Conservation (phyloP, 2,797 vertebrate genomes). For the Kryptolebias ocellatus region DNA sequence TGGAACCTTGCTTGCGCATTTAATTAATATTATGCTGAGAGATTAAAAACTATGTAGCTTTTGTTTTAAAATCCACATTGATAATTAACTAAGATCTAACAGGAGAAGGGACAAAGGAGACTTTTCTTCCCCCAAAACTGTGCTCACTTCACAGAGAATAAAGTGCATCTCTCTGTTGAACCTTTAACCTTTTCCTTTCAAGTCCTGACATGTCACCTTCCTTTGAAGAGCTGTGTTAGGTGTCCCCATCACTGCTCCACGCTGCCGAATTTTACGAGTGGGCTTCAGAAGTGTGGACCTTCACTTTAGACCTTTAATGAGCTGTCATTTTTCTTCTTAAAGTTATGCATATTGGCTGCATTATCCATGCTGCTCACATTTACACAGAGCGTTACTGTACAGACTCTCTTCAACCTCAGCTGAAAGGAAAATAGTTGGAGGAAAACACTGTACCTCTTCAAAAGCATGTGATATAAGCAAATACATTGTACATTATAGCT, state of each 20-base stretch:
- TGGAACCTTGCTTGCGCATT: not conserved
- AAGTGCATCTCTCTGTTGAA: conserved; percentile 27
- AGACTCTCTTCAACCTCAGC: conserved; percentile 25
- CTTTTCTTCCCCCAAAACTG: conserved; percentile 34
- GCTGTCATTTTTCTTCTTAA: conserved; percentile 65
- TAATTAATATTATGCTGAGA: not conserved
- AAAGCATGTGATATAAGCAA: not conserved
- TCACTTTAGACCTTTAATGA: conserved; percentile 74
- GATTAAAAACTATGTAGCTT: not conserved
- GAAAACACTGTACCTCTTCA: not conserved
- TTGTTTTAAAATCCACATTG: not conserved
- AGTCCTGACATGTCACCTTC: conserved; percentile 58
- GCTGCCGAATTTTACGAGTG: conserved; percentile 56
- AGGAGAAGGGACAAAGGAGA: conserved; percentile 18
- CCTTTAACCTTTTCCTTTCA: conserved; percentile 59
- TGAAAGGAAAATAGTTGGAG: conserved; percentile 11
- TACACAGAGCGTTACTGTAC: conserved; percentile 6
- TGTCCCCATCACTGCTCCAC: conserved; percentile 51
- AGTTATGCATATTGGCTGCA: conserved; percentile 61
- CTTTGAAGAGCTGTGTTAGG: conserved; percentile 59
- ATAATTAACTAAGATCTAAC: conserved; percentile 16
- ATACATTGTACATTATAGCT: not conserved
- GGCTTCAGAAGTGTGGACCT: conserved; percentile 60
- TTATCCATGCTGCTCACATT: conserved; percentile 52
- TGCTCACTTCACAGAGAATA: conserved; percentile 48